Conservation (phyloP, 1,140 invertebrate genomes). For the Megalonaias nervosa region DNA sequence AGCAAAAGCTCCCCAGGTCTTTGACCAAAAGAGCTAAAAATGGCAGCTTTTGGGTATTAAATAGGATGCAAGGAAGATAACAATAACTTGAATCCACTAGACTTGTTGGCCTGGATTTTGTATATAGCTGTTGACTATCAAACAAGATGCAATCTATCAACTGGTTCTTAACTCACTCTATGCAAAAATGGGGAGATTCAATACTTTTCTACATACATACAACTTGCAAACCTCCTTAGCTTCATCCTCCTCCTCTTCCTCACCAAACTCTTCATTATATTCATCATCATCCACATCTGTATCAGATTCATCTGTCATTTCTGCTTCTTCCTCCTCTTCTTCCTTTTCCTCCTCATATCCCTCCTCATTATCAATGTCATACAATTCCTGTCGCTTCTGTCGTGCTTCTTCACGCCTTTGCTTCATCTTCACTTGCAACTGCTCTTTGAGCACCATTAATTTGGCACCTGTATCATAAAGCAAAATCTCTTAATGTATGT, state of each 20-base stretch:
- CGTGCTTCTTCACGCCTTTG: slow-evolving; percentile 49
- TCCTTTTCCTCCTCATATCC: slow-evolving; percentile 41
- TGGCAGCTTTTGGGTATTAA: too few relatives aligned
- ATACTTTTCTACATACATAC: slow-evolving; percentile 12
- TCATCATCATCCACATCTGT: slow-evolving; percentile 50
- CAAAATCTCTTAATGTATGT: background rate
- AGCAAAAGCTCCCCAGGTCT: too few relatives aligned
- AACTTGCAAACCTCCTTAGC: slow-evolving; percentile 33
- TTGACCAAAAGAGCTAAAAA: too few relatives aligned
- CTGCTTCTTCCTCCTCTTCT: slow-evolving; percentile 48
- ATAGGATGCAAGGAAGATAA: too few relatives aligned
- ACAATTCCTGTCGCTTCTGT: slow-evolving; percentile 54
- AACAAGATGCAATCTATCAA: too few relatives aligned
- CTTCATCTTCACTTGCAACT: slow-evolving; percentile 51
- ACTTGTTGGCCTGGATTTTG: too few relatives aligned
- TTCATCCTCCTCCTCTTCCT: slow-evolving; percentile 39
- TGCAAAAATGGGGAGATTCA: background rate
- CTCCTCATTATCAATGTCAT: slow-evolving; percentile 59
- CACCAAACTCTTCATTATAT: slow-evolving; percentile 48
- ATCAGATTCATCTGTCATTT: slow-evolving; percentile 53
- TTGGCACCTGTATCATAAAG: slow-evolving; percentile 49
- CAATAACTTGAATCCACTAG: too few relatives aligned
- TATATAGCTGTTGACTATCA: too few relatives aligned
- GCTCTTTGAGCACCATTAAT: slow-evolving; percentile 49
- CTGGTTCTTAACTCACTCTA: background rate